Conservation (phyloP, 2,888 invertebrate species). For the Leptothorax acervorum region DNA sequence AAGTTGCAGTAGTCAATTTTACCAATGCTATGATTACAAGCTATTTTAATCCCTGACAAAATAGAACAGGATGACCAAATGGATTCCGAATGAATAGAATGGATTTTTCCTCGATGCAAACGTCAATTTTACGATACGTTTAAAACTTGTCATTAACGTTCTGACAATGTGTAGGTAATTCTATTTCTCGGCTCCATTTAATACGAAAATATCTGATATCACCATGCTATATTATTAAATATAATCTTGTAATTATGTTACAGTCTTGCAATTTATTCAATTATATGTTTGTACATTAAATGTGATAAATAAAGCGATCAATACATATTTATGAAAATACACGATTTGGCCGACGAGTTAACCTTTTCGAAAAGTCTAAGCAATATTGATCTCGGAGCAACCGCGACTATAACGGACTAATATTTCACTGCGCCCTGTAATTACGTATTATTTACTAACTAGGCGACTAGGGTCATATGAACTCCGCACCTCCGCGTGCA, state of each 20-base stretch:
- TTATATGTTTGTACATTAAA: background rate
- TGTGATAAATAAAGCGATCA: background rate
- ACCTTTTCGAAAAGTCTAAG: background rate
- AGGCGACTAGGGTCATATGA: background rate
- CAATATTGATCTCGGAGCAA: background rate
- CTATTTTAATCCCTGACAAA: background rate
- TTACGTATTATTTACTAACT: constrained; percentile 1
- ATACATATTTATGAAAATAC: background rate
- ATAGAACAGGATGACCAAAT: background rate
- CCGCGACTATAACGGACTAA: background rate
- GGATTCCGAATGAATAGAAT: background rate
- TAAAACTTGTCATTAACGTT: background rate
- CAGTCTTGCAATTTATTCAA: background rate
- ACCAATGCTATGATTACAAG: background rate
- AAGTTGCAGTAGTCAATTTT: background rate
- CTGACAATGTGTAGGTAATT: background rate
- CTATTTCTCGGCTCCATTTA: background rate
- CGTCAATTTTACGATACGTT: background rate
- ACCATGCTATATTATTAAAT: background rate
- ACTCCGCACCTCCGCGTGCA: constrained; percentile 52
- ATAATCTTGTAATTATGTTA: background rate
- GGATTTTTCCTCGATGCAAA: background rate
- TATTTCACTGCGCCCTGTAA: constrained; percentile 3
- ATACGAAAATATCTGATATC: background rate
- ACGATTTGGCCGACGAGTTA: background rate